Evolutionary conservation across 2,797 vertebrate genomes (phyloP), one percentile per base, ranked within the genome.

Genomic region (Onychomys torridus): DNA sequence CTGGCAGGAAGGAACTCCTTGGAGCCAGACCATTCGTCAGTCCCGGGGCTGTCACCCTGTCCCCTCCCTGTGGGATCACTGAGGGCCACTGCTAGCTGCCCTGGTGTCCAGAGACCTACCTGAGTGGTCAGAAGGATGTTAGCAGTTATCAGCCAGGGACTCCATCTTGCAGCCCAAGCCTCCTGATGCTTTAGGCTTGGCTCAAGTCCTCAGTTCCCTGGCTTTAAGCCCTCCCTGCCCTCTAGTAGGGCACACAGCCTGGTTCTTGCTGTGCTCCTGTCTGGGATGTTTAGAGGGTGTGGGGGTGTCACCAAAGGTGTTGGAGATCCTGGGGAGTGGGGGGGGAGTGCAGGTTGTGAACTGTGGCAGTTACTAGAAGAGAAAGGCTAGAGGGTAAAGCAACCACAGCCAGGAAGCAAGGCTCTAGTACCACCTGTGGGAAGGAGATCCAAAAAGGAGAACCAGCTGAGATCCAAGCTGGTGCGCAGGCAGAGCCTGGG

Each of bases 341-440:
- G 12, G 46, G 49, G 17, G 40, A n/a, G n/a, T n/a, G 19, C 46
- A 2, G 92, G 6, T 5, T 49, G 7, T 0, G 5, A 85, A 37
- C 69, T 52, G 7, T 0, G 2, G 23, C 27, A 23, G 65, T 55
- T 13, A 11, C 61, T 4, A 6, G 59, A 65, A 27, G 27, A 71
- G 82, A 29, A 73, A 52, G 13, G 9, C 32, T 1, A 0, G 29
- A 87, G 27, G 67, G n/a, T 14, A 52, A 40, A 17, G 40, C 93
- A 10, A 55, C 1, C 2, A 4, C 9, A 2, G 0, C 9, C 11
- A 37, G 90, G 52, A 40, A 37, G 43, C 77, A 0, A 4, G 67
- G 29, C 14, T 86, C 85, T 14, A 0, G 12, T 2, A 23, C 27
- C 52, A 13, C 21, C 14, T 52, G 46, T 13, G 10, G 40, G 23